phyloP scores from a whole-genome alignment of 2,113 vertebrate genomes.

The Eptesicus fuscus region DNA sequence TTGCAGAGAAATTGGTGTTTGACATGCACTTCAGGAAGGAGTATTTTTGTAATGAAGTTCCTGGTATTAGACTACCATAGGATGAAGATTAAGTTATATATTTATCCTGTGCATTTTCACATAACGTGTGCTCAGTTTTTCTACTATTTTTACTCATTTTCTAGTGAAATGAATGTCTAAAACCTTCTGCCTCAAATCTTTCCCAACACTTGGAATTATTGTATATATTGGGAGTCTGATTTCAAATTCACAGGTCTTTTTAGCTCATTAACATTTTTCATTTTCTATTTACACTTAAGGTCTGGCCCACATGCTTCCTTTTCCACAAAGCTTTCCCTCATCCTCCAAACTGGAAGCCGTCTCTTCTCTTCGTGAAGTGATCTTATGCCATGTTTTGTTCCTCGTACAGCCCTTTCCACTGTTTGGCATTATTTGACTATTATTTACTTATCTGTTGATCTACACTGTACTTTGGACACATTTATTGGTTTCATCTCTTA shows the following conservation, averaged over 20 bases:
- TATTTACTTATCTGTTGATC: background rate
- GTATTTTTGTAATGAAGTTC: slow-evolving; percentile 8
- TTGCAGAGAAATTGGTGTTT: background rate
- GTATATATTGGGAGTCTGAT: background rate
- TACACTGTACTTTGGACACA: background rate
- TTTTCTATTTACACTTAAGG: background rate
- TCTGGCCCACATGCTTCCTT: background rate
- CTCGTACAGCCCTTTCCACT: background rate
- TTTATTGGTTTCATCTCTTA: background rate
- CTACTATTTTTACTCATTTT: background rate
- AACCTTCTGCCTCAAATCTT: background rate
- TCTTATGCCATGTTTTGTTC: background rate
- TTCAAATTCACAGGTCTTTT: background rate
- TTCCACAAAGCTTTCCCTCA: background rate
- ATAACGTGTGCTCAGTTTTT: background rate
- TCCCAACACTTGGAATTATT: background rate
- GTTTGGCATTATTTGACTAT: background rate
- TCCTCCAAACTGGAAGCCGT: background rate
- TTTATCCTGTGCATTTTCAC: slow-evolving; percentile 1
- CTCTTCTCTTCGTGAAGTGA: background rate
- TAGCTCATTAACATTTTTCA: slow-evolving; percentile 4
- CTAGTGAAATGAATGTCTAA: background rate
- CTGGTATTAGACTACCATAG: background rate
- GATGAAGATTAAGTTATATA: background rate
- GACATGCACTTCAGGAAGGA: background rate